These are phyloP conservation scores for Sciurus carolinensis DNA, from an alignment of 2,797 vertebrate species.

Conservation along the genomic window DNA sequence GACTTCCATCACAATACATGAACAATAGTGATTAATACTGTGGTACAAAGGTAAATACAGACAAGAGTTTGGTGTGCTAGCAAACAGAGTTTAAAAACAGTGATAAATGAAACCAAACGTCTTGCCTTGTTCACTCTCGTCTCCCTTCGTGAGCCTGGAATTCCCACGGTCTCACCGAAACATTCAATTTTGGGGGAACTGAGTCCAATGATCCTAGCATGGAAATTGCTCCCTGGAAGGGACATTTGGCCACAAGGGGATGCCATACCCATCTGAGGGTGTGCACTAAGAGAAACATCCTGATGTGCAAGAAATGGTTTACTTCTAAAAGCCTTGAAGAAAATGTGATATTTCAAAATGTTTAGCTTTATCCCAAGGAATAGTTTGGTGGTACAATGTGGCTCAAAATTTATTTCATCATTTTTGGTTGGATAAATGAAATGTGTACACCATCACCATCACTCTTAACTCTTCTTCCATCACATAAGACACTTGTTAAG, in stretches of 20 bases:
- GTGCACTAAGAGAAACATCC: not conserved
- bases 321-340: constrained; percentile 34
- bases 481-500: constrained; percentile 75
- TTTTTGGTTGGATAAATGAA: constrained; percentile 73
- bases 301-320: not conserved
- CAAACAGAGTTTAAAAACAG: not conserved
- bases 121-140: constrained; percentile 75
- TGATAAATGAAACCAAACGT: constrained; percentile 75
- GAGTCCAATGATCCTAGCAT: constrained; percentile 52
- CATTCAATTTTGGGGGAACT: constrained; percentile 60
- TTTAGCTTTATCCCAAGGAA: constrained; percentile 68
- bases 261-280: not conserved
- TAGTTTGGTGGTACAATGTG: constrained; percentile 55
- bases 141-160: constrained; percentile 66
- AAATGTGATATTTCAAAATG: constrained; percentile 55
- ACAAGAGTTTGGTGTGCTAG: constrained; percentile 7
- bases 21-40: constrained; percentile 67
- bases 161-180: constrained; percentile 52
- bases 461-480: constrained; percentile 68
- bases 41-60: constrained; percentile 60
- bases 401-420: constrained; percentile 69
- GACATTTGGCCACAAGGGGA: constrained; percentile 68
- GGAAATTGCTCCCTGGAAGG: constrained; percentile 55
- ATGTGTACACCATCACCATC: not conserved
- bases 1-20: constrained; percentile 62